These are phyloP conservation scores for Geodia barretti DNA, from an alignment of 37 sponge, comb jelly and placozoan species.

Conservation along the genomic window DNA sequence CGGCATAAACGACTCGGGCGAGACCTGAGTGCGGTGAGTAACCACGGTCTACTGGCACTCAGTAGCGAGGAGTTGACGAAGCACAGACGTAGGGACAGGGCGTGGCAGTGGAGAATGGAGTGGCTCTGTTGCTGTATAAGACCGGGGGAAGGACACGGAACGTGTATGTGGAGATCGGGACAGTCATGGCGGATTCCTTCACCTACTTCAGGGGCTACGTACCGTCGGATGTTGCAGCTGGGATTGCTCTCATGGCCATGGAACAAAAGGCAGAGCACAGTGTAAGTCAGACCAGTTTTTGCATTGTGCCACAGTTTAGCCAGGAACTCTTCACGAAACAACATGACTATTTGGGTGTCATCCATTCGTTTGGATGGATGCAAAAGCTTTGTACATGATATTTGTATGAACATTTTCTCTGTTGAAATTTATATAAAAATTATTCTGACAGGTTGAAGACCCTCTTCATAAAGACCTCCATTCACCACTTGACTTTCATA, in stretches of 20 bases:
- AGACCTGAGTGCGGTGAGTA: constrained; percentile 13
- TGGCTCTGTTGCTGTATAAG: constrained; percentile 36
- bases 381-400: too few species aligned
- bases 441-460: too few species aligned
- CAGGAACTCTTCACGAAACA: not conserved
- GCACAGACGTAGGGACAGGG: constrained; percentile 46
- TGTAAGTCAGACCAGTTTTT: not conserved
- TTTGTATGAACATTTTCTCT: too few species aligned
- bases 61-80: constrained; percentile 30
- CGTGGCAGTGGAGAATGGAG: constrained; percentile 73
- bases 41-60: constrained; percentile 22
- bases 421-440: too few species aligned
- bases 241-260: constrained; percentile 47
- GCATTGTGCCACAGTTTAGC: not conserved
- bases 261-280: constrained; percentile 6
- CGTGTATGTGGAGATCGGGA: constrained; percentile 46
- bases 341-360: too few species aligned
- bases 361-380: too few species aligned
- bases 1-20: constrained; percentile 25
- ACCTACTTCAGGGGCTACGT: constrained; percentile 67
- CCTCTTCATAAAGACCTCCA: too few species aligned
- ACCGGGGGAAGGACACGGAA: constrained; percentile 9
- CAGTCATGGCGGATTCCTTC: constrained; percentile 43
- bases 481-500: too few species aligned
- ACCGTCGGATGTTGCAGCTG: constrained; percentile 73